Percentiles rank a stretch among this genome's conserved stretches.
Evolutionary conservation across 2,888 invertebrate species (phyloP).

Genomic region (Melanargia galathea): DNA sequence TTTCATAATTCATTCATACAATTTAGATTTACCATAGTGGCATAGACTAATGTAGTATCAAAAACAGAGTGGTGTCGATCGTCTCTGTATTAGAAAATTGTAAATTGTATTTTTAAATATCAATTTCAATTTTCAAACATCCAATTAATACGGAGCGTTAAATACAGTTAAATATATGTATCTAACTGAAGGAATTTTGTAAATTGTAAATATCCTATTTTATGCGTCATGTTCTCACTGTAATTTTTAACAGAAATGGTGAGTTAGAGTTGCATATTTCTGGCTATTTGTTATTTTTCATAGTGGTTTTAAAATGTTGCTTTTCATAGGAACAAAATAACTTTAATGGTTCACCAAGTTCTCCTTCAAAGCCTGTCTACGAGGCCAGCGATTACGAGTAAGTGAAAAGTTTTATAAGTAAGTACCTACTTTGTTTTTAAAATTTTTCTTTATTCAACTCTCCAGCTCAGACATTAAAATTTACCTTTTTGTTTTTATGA

Average conservation of each 20-base stretch:
- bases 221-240: conserved; percentile 27
- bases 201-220: not conserved
- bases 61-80: too few species aligned
- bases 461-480: not conserved
- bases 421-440: too few species aligned
- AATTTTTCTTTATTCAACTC: not conserved
- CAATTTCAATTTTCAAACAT: too few species aligned
- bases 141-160: too few species aligned
- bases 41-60: too few species aligned
- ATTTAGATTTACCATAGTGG: too few species aligned
- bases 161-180: too few species aligned
- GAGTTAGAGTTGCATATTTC: conserved; percentile 13
- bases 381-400: conserved; percentile 67
- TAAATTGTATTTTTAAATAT: too few species aligned
- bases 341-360: conserved; percentile 52
- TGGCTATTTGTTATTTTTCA: conserved; percentile 18
- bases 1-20: too few species aligned
- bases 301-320: conserved; percentile 20
- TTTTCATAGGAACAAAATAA: conserved; percentile 52
- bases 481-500: not conserved
- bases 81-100: too few species aligned
- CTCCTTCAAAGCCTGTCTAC: conserved; percentile 52
- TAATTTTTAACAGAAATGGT: conserved; percentile 36
- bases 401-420: conserved; percentile 51
- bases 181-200: not conserved